Percentiles rank a stretch among this genome's conserved stretches.
Evolutionary conservation across 2,113 vertebrate genomes (phyloP).

Genomic region (Micronycteris hirsuta): DNA sequence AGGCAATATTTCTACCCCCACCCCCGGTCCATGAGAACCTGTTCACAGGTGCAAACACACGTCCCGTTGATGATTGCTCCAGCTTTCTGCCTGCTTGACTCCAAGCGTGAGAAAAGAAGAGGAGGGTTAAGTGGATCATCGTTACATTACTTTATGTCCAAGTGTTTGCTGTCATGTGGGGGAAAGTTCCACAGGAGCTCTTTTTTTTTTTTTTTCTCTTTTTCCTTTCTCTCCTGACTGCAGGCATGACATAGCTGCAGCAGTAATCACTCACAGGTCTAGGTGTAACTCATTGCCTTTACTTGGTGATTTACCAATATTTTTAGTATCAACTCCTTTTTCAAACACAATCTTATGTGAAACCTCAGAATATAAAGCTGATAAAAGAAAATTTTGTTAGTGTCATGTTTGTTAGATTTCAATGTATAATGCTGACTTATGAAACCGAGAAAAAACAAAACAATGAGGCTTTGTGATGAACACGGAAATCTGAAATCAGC

Average conservation of each 20-base stretch:
- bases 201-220: neutral
- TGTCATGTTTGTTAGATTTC: neutral
- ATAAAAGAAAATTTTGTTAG: neutral
- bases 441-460: neutral
- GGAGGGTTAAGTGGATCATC: neutral
- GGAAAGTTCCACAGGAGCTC: neutral
- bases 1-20: neutral
- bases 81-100: neutral
- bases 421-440: neutral
- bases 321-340: constrained; percentile 5
- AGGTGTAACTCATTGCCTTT: neutral
- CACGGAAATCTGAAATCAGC: constrained; percentile 26
- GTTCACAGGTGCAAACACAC: neutral
- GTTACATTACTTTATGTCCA: neutral
- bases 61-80: neutral
- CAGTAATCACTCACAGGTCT: neutral
- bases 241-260: neutral
- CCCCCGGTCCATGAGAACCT: neutral
- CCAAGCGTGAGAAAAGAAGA: neutral
- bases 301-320: neutral
- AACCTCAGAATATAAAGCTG: neutral
- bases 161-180: neutral
- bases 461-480: constrained; percentile 5
- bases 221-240: neutral
- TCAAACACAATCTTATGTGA: neutral